phyloP scores from a whole-genome alignment of 2,113 vertebrate genomes.

The Myodes glareolus region DNA sequence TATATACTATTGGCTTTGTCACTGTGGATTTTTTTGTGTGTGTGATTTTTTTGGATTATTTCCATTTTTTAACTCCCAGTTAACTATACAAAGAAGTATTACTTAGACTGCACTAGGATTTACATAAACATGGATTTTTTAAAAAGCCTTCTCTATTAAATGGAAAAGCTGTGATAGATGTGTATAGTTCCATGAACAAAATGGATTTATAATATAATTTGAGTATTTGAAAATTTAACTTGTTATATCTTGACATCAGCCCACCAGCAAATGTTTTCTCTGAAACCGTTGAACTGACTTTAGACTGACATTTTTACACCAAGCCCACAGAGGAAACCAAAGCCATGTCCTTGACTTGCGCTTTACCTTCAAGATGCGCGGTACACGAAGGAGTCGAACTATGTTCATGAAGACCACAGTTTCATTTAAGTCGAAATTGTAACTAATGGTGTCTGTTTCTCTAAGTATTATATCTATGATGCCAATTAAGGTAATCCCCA shows the following conservation, averaged over 20 bases:
- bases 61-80: background rate
- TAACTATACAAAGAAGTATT: background rate
- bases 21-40: background rate
- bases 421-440: background rate
- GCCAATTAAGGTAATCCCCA: slow-evolving; percentile 31
- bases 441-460: rapidly evolving
- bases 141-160: background rate
- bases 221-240: slow-evolving; percentile 38
- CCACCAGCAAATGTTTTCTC: background rate
- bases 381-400: slow-evolving; percentile 44
- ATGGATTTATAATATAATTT: slow-evolving; percentile 30
- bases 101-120: background rate
- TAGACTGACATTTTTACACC: background rate
- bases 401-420: background rate
- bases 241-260: background rate
- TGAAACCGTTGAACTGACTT: background rate
- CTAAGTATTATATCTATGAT: slow-evolving; percentile 26
- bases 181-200: background rate
- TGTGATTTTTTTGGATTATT: background rate
- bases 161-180: background rate
- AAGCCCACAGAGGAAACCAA: background rate
- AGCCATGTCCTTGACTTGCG: background rate
- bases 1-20: background rate
- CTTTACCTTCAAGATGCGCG: slow-evolving; percentile 79
- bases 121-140: background rate